Conservation (phyloP, 2,113 vertebrate genomes). For the Gasterosteus nipponicus region DNA sequence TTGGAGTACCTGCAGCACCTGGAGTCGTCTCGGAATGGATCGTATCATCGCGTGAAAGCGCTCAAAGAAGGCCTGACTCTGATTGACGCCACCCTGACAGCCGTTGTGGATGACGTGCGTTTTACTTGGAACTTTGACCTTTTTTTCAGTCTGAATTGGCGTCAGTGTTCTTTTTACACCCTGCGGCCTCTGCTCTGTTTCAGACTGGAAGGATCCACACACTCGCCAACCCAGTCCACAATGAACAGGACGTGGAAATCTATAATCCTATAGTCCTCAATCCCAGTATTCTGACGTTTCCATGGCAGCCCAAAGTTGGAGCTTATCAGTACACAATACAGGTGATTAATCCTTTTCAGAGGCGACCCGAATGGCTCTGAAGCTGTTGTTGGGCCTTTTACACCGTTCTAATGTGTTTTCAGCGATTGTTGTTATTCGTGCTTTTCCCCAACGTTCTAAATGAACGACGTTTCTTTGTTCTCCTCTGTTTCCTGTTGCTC, state of each 20-base stretch:
- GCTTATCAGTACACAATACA: conserved; percentile 92
- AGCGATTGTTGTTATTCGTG: not conserved
- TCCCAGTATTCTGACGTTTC: conserved; percentile 91
- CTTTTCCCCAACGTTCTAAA: not conserved
- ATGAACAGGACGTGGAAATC: conserved; percentile 95
- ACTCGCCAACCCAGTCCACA: conserved; percentile 85
- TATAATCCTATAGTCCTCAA: conserved; percentile 89
- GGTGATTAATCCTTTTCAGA: conserved; percentile 76
- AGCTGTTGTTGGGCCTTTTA: not conserved
- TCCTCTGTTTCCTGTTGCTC: conserved; percentile 10
- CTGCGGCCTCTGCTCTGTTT: conserved; percentile 46
- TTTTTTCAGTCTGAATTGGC: not conserved
- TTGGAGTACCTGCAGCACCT: conserved; percentile 87
- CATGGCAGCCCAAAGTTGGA: conserved; percentile 95
- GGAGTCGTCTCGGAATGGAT: conserved; percentile 90
- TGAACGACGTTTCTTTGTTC: not conserved
- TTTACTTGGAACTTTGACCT: not conserved
- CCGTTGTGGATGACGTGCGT: conserved; percentile 89
- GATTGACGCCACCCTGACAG: conserved; percentile 85
- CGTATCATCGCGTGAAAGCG: conserved; percentile 85
- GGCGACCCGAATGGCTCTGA: not conserved
- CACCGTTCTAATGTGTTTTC: conserved; percentile 2
- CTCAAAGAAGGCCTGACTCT: conserved; percentile 84
- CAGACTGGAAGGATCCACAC: conserved; percentile 86
- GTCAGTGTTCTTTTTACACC: conserved; percentile 11